Evolutionary conservation across 2,113 vertebrate species (phyloP), one percentile per base, ranked within the genome.

Genomic region (Zosterops lateralis): DNA sequence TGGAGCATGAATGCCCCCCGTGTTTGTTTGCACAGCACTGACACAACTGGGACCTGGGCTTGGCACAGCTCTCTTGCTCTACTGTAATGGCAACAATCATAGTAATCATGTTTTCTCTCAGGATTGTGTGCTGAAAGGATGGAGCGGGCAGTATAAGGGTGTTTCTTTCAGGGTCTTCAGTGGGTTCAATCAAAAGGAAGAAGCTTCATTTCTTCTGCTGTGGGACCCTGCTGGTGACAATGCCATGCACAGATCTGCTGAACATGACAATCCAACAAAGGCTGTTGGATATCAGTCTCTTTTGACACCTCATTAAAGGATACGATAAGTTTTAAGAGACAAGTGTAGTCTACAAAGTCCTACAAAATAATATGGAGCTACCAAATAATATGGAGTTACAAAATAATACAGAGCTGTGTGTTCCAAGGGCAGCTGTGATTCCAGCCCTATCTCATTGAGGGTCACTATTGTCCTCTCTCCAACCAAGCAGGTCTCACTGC

Each of bases 111-210:
- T 57, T 93, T 93, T 83, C 89, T 93, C 77, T 93, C 80, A 84
- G 92, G 94, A 93, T 50, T 72, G 89, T 79, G 80, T 86, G 94
- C 91, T 96, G 96, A 93, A 97, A 94, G 87, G 94, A 94, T 21
- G 38, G 95, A 94, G 62, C 1, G 32, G 62, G 80, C 93, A 91
- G 51, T 84, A 53, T 68, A 79, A 87, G 75, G 71, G 78, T 58
- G 5, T 61, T 93, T 96, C 80, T 95, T 87, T 92, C 36, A 54
- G n/a, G 36, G 62, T 89, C 38, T 87, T 95, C 2, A 1, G 19
- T 44, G 28, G 31, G 17, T 2, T 8, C 19, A 53, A 7, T 47
- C 15, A 19, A 50, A 93, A 92, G 19, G 34, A 67, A 78, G 48
- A 22, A 57, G 2, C 12, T 71, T 83, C 7, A 17, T 60, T 75